Conservation (phyloP, 1,140 invertebrate genomes). For the Diploscapter pachys region DNA sequence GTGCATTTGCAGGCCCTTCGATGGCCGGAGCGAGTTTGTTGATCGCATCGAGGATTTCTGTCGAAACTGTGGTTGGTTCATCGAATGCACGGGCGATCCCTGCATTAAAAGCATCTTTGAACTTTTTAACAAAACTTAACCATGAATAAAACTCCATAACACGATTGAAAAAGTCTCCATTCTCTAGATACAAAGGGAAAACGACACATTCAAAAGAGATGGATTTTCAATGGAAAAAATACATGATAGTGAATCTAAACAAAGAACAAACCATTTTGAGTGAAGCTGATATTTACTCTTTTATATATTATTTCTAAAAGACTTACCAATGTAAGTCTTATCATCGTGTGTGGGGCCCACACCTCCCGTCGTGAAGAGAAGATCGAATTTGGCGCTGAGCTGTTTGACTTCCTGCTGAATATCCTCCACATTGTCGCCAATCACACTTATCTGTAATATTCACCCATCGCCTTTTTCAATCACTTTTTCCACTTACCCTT, state of each 20-base stretch:
- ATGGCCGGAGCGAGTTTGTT: background rate
- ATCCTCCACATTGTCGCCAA: slow-evolving; percentile 70
- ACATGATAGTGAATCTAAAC: no score
- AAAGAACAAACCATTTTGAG: no score
- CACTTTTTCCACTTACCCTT: slow-evolving; percentile 34
- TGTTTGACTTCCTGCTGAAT: slow-evolving; percentile 70
- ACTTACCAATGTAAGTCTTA: slow-evolving; percentile 72
- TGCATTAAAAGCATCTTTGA: no score
- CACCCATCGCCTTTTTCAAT: background rate
- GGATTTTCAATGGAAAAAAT: no score
- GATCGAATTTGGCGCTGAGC: slow-evolving; percentile 67
- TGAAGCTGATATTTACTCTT: no score
- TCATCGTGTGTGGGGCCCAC: slow-evolving; percentile 83
- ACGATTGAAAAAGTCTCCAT: no score
- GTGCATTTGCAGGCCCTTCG: slow-evolving; percentile 44
- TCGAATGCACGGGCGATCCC: no score
- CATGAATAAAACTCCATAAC: no score
- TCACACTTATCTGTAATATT: slow-evolving; percentile 68
- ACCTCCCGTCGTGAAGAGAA: slow-evolving; percentile 76
- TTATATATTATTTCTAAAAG: background rate
- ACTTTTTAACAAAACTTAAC: no score
- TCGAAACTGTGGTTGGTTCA: slow-evolving; percentile 12
- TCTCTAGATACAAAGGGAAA: no score
- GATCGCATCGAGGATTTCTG: slow-evolving; percentile 19
- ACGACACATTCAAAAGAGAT: no score